Base-by-base conservation (phyloP, 1,140 invertebrate species). In the Leptinotarsa undecemlineata region DNA sequence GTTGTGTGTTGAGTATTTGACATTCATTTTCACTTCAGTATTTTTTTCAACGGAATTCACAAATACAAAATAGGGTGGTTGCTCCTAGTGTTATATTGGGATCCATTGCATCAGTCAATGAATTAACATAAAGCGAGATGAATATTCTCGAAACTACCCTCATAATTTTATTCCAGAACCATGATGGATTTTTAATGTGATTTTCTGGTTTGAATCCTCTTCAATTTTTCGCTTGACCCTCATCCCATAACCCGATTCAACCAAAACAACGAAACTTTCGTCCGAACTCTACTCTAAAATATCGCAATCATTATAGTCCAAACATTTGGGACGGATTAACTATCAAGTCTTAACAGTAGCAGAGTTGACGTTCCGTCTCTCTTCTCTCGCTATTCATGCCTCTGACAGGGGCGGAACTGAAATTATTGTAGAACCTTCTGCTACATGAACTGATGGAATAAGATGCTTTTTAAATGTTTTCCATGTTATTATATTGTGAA, bases 281-380 rank as follows among this genome's bases (percentile, higher is more conserved):
- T 60, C 51, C 62, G 6, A 71, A 66, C 71, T 72, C 42, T 66
- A 48, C 42, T 61, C 60, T 66, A 64, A 72, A 72, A 72, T 72
- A 72, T 72, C 71, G 71, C 71, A 72, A 72, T 72, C 71, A 72
- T 72, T 64, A 60, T 72, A 64, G 71, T 64, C 71, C 71, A 66
- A 72, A 72, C 71, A 72, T 73, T 73, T 26, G 62, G 67, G 51
- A 47, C 63, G 78, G 78, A 79, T 79, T 79, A 79, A 79, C 78
- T 77, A 75, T 79, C 73, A 76, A 75, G 76, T 75, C 78, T 79
- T 79, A 78, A 76, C 77, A 76, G 77, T 75, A 75, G 68, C 73
- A 67, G 71, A 47, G 63, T 73, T 68, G 47, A 26, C 51, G 42
- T 64, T 72, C 21, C 47, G 21, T 72, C 71, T 72, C 71, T 33